Base-by-base conservation (phyloP, 2,888 invertebrate species). In the Gerris lacustris region DNA sequence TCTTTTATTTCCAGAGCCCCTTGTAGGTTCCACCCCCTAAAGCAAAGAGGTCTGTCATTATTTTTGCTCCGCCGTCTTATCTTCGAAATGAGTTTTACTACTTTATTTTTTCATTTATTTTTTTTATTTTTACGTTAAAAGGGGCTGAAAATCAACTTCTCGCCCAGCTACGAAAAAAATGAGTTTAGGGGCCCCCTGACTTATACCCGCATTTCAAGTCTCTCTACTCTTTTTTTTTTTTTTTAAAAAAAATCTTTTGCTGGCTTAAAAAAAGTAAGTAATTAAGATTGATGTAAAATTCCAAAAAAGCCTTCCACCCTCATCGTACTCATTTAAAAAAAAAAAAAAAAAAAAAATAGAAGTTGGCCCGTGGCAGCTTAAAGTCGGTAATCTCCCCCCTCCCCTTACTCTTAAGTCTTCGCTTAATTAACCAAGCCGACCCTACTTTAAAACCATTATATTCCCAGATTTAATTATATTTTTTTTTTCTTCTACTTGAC, bases 211-310 rank as follows among this genome's bases (percentile, higher is more conserved):
- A 55, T 55, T 15, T 55, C 55, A 11, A 55, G 11, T 55, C 55
- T 55, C 4, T 55, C 55, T 11, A 15, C 9, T 15, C 15, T 55
- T 55, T 55, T 55, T 11, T 7, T 47, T 7, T 47, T 47, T 47
- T 55, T 55, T 55, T 55, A 55, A 55, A 55, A 55, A 55, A 55
- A 15, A 11, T 55, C 15, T 55, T 55, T 55, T 55, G 9, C 55
- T 55, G 9, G 9, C 15, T 55, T 55, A 55, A 55, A 55, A 55
- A 55, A 55, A 55, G 15, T 9, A 55, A 55, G 9, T 55, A 55
- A 55, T 55, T 55, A 55, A 55, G 55, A 55, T 55, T 55, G 55
- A 55, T 55, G 55, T 55, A 11, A 55, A 55, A 55, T 55, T 55
- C 5, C 1, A 11, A 55, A 15, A 55, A 15, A 15, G 2, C 55